A percentile compares a stretch with the other conserved stretches of the same genome.
Conservation (phyloP, 2,888 invertebrate genomes). For the Thereva unica region DNA sequence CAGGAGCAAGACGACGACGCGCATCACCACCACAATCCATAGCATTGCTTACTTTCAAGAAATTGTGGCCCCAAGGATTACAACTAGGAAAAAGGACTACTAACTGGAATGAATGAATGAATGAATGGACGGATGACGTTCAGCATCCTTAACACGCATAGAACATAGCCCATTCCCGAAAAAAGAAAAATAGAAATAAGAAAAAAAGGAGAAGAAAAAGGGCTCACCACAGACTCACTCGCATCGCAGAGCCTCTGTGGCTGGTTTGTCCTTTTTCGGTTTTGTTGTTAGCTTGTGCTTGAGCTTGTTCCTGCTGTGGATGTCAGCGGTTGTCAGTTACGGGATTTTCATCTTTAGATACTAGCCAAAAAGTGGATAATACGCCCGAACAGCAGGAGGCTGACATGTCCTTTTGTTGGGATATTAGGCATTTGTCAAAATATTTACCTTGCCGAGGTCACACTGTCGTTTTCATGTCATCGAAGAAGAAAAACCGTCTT, state of each 20-base stretch:
- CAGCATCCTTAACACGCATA: too few relatives aligned
- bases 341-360: slow-evolving; percentile 11
- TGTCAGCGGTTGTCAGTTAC: slow-evolving; percentile 16
- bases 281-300: slow-evolving; percentile 14
- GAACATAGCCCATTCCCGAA: too few relatives aligned
- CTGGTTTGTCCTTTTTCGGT: slow-evolving; percentile 8
- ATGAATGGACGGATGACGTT: too few relatives aligned
- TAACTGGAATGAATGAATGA: too few relatives aligned
- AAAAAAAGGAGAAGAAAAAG: background rate
- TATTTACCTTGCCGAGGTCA: slow-evolving; percentile 47
- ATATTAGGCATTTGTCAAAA: slow-evolving; percentile 48
- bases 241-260: background rate
- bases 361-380: slow-evolving; percentile 18
- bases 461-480: slow-evolving; percentile 35
- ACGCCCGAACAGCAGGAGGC: slow-evolving; percentile 40
- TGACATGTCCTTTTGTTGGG: slow-evolving; percentile 45
- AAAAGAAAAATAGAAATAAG: background rate
- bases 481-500: slow-evolving; percentile 16
- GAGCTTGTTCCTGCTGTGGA: slow-evolving; percentile 3
- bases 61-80: too few relatives aligned
- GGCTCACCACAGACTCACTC: too few relatives aligned
- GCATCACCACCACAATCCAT: background rate
- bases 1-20: background rate
- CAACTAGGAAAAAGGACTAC: too few relatives aligned
- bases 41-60: too few relatives aligned